phyloP scores from a whole-genome alignment of 2,113 vertebrate species.

The Potamarius usumacintae region DNA sequence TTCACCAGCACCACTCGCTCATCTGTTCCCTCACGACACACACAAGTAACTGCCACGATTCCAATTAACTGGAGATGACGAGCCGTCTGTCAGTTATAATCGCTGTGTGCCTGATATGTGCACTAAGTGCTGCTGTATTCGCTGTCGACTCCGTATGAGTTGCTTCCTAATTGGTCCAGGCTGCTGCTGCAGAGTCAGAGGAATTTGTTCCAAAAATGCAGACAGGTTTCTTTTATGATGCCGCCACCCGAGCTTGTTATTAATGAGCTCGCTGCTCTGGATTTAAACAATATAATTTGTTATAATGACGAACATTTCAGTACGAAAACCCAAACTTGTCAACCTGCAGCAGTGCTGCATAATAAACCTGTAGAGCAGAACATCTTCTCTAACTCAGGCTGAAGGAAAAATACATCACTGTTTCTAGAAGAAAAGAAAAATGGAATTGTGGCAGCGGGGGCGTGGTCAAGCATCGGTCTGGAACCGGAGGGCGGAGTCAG shows the following conservation, averaged over 20 bases:
- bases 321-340: background rate
- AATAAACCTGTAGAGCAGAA: conserved; percentile 19
- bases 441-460: no score
- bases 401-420: background rate
- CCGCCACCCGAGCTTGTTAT: background rate
- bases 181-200: conserved; percentile 15
- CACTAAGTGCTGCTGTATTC: background rate
- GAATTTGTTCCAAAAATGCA: background rate
- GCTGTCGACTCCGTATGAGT: conserved; percentile 1
- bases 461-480: no score
- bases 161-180: conserved; percentile 21
- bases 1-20: background rate
- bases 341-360: background rate
- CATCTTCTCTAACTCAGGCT: background rate
- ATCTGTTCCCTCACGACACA: background rate
- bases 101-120: conserved; percentile 11
- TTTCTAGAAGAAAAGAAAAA: background rate
- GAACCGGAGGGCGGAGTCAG: no score
- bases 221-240: conserved; percentile 33
- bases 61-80: conserved; percentile 17
- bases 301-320: conserved; percentile 1
- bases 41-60: conserved; percentile 1
- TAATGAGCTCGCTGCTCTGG: conserved; percentile 19
- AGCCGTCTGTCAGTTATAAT: conserved; percentile 36
- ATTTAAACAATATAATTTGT: conserved; percentile 40